phyloP scores from a whole-genome alignment of 2,113 vertebrate genomes.

The Mirounga angustirostris region DNA sequence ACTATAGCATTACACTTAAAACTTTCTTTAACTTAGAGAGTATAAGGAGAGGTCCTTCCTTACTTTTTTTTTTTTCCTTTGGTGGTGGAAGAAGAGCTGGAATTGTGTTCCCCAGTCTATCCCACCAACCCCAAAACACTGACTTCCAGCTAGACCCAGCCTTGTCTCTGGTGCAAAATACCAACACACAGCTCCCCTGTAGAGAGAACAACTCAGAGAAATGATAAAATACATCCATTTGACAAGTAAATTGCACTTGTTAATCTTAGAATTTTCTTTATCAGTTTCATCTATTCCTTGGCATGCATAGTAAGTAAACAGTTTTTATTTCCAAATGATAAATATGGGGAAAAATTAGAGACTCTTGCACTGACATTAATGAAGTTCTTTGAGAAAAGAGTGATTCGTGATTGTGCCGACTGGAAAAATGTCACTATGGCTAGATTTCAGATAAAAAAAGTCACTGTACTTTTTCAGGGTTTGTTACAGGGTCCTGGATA shows the following conservation, averaged over 20 bases:
- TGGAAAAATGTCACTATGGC: constrained; percentile 41
- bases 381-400: constrained; percentile 57
- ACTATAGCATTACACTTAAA: not conserved
- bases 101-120: not conserved
- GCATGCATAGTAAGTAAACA: constrained; percentile 24
- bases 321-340: constrained; percentile 65
- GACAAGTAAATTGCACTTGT: constrained; percentile 61
- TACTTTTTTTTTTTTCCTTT: not conserved
- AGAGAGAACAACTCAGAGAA: not conserved
- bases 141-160: not conserved
- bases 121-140: not conserved
- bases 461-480: not conserved
- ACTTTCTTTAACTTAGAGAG: not conserved
- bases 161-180: not conserved
- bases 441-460: constrained; percentile 31
- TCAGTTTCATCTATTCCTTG: constrained; percentile 36
- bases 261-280: constrained; percentile 56
- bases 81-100: not conserved
- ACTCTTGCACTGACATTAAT: constrained; percentile 48
- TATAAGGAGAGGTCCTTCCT: not conserved
- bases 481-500: not conserved
- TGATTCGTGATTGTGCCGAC: not conserved
- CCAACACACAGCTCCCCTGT: not conserved
- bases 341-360: constrained; percentile 2
- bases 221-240: not conserved